Base-by-base conservation (phyloP, 92 coral and sea anemone genomes). In the Palythoa caribaeorum region DNA sequence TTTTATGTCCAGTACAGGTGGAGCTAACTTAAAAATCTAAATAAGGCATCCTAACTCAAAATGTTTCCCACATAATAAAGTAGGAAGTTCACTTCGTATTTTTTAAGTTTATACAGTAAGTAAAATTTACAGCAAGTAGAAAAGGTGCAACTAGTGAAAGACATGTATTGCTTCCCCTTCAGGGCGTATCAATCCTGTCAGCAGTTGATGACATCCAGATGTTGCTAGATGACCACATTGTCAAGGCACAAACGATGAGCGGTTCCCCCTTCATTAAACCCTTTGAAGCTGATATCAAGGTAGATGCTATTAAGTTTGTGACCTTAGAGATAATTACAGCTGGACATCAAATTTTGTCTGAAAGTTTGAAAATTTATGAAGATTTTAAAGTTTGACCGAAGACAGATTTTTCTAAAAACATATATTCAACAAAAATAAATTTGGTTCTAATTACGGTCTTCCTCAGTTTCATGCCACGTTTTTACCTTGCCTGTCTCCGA, bases 191-290 rank as follows among this genome's bases (percentile, higher is more conserved):
- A 20, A 94, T 97, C 86, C 85, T 97, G 90, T 95, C 99, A 2
- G 98, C 99, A 57, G 97, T 97, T 60, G 99, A 97, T 72, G 99
- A 97, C 47, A 90, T 92, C 40, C 99, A 97, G 57, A 76, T 97
- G 97, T 83, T 97, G 28, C 91, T 97, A 28, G 99, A 97, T 88
- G 99, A 97, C 84, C 99, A 97, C 80, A 96, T 97, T n/a, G 99
- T 97, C 90, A 97, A 97, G 87, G 99, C 99, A 5, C 99, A 97
- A 73, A 97, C 99, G 35, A 97, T 97, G 99, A 95, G 99, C 87
- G 99, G 99, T 7, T 97, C 99, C 15, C 99, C 99, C 11, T 97
- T 93, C 87, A 95, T 97, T 52, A 97, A 97, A 86, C 99, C 99
- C n/a, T 97, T 97, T 92, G 99, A 97, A 74, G 93, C 96, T 16